phyloP scores from a whole-genome alignment of 1,140 invertebrate species.

The Teleogryllus occipitalis region DNA sequence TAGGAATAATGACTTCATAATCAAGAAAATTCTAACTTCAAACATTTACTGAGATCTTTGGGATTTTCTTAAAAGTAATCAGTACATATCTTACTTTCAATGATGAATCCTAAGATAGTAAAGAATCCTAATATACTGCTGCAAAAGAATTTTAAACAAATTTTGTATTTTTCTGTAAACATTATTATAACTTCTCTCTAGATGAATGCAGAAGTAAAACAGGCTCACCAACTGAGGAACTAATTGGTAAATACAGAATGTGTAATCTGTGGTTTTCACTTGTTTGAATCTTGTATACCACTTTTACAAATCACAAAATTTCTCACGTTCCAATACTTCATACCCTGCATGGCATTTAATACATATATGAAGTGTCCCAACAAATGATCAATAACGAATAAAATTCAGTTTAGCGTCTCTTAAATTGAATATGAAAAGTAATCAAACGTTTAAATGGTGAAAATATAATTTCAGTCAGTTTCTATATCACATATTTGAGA shows the following conservation, averaged over 20 bases:
- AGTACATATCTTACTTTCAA: neutral
- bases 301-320: neutral
- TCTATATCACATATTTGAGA: no score
- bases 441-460: no score
- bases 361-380: no score
- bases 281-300: neutral
- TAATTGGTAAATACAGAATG: slow-evolving; percentile 30
- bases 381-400: no score
- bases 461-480: no score
- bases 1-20: no score
- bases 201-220: slow-evolving; percentile 34
- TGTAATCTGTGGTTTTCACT: neutral
- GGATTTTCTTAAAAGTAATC: neutral
- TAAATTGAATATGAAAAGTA: no score
- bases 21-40: neutral
- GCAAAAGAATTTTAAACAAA: no score
- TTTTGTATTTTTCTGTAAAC: neutral
- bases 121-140: no score
- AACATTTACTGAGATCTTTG: neutral
- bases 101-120: no score
- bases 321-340: neutral
- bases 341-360: no score
- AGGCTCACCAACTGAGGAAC: slow-evolving; percentile 29
- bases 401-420: no score
- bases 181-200: slow-evolving; percentile 25